Evolutionary conservation across 2,113 vertebrate species (phyloP).

Genomic region (Hyperopisus bebe): DNA sequence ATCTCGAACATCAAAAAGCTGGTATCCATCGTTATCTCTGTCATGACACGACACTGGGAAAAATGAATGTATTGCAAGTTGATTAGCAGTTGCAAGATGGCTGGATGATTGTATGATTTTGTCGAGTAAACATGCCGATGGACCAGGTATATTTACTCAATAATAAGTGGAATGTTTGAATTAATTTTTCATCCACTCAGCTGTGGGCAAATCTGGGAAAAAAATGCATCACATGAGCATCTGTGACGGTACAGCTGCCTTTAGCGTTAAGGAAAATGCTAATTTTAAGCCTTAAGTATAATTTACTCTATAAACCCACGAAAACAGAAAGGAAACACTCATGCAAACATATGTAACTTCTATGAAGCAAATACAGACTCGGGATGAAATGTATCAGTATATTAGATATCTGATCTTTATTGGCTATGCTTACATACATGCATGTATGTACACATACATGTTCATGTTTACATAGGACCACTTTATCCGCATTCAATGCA

Average conservation of each 20-base stretch:
- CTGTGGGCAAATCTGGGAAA: neutral
- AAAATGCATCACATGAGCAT: neutral
- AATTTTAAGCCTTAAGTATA: neutral
- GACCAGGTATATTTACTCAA: neutral
- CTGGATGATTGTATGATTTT: neutral
- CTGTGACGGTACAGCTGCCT: neutral
- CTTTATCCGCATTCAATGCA: conserved; percentile 44
- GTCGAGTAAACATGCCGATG: too few species aligned
- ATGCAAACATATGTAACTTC: neutral
- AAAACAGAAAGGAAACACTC: neutral
- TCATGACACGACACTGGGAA: too few species aligned
- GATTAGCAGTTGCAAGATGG: neutral
- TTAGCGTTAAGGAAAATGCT: neutral
- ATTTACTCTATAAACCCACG: neutral
- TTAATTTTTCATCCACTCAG: neutral
- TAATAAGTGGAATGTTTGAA: neutral
- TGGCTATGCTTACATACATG: neutral
- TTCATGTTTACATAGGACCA: conserved; percentile 47
- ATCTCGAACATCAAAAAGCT: neutral
- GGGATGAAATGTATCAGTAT: neutral
- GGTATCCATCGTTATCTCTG: too few species aligned
- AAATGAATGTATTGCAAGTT: neutral
- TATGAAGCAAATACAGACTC: neutral
- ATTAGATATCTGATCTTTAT: neutral
- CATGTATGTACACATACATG: conserved; percentile 1